These are phyloP conservation scores for Tenthredo mesomela DNA, from an alignment of 2,888 invertebrate genomes.

Conservation along the genomic window DNA sequence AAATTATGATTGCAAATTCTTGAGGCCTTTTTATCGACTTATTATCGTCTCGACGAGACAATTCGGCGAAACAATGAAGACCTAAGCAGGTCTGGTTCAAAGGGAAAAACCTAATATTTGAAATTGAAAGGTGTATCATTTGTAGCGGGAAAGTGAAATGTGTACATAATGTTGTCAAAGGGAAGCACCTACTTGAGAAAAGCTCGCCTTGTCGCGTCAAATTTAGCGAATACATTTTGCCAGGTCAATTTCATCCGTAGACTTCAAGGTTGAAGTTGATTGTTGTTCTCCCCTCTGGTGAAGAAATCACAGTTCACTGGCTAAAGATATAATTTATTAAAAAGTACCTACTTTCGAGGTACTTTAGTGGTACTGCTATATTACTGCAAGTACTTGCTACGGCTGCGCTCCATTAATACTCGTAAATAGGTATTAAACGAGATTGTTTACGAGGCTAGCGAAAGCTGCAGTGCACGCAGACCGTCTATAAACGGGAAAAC, in stretches of 20 bases:
- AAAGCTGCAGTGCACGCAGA: constrained; percentile 35
- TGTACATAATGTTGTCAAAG: constrained; percentile 10
- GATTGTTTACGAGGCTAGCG: constrained; percentile 42
- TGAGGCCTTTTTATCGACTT: neutral
- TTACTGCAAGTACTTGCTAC: constrained; percentile 1
- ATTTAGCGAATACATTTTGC: constrained; percentile 5
- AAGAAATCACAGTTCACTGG: constrained; percentile 9
- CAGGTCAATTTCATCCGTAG: neutral
- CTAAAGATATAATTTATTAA: constrained; percentile 37
- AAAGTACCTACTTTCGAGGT: constrained; percentile 24
- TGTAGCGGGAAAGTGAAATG: neutral
- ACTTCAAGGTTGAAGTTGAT: constrained; percentile 20
- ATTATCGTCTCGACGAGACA: neutral
- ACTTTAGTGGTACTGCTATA: constrained; percentile 12
- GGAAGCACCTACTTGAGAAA: neutral
- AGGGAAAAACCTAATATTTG: neutral
- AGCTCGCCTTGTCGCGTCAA: constrained; percentile 1
- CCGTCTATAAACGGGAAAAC: constrained; percentile 33
- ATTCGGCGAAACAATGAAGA: constrained; percentile 1
- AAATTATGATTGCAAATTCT: constrained; percentile 35
- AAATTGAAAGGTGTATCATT: constrained; percentile 14
- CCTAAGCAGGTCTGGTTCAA: neutral
- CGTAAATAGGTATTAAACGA: constrained; percentile 48
- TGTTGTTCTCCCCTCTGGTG: neutral
- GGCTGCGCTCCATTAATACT: constrained; percentile 25